Percentiles rank a stretch among this genome's conserved stretches.
Evolutionary conservation across 2,888 invertebrate genomes (phyloP).

Genomic region (Lissonota sp.): DNA sequence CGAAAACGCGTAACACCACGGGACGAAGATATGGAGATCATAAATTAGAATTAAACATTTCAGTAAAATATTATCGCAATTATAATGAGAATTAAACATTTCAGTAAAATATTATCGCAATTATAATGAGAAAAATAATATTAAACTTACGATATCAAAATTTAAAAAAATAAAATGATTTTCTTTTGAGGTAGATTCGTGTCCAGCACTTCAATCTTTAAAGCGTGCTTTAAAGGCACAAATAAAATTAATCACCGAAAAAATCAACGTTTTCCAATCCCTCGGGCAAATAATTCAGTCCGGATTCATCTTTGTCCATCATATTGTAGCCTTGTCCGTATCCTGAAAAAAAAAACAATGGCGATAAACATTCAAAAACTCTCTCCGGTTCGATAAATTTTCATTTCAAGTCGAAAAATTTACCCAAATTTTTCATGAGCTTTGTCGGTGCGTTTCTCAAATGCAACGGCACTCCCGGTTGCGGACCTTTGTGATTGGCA

Average conservation of each 20-base stretch:
- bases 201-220: slow-evolving; percentile 41
- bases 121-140: neutral
- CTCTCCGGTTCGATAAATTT: neutral
- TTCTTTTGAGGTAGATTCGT: slow-evolving; percentile 30
- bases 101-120: too few relatives aligned
- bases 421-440: slow-evolving; percentile 91
- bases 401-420: slow-evolving; percentile 5
- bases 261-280: slow-evolving; percentile 87
- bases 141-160: slow-evolving; percentile 5
- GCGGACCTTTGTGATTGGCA: slow-evolving; percentile 87
- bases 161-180: neutral
- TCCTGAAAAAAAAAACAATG: slow-evolving; percentile 83
- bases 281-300: slow-evolving; percentile 88
- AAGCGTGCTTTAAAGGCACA: too few relatives aligned
- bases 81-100: too few relatives aligned
- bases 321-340: slow-evolving; percentile 88
- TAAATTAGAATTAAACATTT: too few relatives aligned
- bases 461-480: slow-evolving; percentile 91
- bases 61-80: too few relatives aligned
- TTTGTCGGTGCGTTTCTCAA: slow-evolving; percentile 91
- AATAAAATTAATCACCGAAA: too few relatives aligned
- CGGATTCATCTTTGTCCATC: slow-evolving; percentile 85
- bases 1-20: slow-evolving; percentile 36
- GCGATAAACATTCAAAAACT: neutral
- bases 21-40: neutral